A percentile compares a stretch with the other conserved stretches of the same genome.
Conservation (phyloP, 1,140 invertebrate species). For the Ephestia elutella region DNA sequence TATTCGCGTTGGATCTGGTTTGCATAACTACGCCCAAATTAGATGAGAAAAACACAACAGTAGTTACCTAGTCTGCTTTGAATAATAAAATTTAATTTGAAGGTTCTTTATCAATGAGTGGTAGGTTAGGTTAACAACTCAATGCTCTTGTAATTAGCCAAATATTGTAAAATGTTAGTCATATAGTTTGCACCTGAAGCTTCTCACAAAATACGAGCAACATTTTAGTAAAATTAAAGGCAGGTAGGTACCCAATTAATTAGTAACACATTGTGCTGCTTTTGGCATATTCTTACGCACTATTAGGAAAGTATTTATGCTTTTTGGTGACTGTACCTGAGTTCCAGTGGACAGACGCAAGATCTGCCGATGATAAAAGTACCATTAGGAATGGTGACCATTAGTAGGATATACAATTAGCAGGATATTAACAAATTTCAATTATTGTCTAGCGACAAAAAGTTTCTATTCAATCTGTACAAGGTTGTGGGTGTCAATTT, state of each 20-base stretch:
- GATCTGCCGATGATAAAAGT: constrained; percentile 8
- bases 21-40: too few relatives aligned
- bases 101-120: background rate
- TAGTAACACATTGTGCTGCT: too few relatives aligned
- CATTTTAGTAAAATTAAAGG: too few relatives aligned
- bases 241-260: too few relatives aligned
- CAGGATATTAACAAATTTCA: constrained; percentile 53
- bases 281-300: too few relatives aligned
- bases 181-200: too few relatives aligned
- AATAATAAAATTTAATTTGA: background rate
- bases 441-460: constrained; percentile 45
- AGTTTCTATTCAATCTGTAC: constrained; percentile 64
- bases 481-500: constrained; percentile 63
- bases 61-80: background rate
- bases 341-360: background rate
- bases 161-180: background rate
- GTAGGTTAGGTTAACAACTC: background rate
- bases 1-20: too few relatives aligned
- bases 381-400: constrained; percentile 5
- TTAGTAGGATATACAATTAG: constrained; percentile 14
- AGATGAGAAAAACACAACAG: too few relatives aligned
- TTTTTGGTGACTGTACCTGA: background rate
- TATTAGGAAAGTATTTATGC: too few relatives aligned
- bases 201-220: too few relatives aligned
- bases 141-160: background rate